These are phyloP conservation scores for Holothuria scabra DNA, from an alignment of 53 echinoderm and acorn worm genomes.

Conservation along the genomic window DNA sequence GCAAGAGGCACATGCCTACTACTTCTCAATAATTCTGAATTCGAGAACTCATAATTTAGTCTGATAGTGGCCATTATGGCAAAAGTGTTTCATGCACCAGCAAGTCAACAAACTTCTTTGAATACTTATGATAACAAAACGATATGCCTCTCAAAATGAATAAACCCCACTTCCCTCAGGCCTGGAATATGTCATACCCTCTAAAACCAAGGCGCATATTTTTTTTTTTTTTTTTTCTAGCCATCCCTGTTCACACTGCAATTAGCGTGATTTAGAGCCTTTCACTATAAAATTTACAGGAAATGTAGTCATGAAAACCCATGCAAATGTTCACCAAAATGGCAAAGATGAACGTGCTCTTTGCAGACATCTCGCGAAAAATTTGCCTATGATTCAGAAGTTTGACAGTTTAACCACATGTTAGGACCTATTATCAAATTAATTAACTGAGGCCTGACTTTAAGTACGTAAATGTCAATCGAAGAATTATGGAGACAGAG, in stretches of 20 bases:
- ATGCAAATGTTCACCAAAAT: slow-evolving; percentile 34
- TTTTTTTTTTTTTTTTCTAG: neutral
- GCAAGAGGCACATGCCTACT: no score
- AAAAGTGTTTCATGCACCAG: no score
- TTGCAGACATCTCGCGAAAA: slow-evolving; percentile 8
- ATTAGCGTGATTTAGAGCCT: slow-evolving; percentile 47
- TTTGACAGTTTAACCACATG: slow-evolving; percentile 46
- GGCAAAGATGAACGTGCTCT: slow-evolving; percentile 31
- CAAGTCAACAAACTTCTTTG: no score
- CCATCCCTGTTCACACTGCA: slow-evolving; percentile 5
- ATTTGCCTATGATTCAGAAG: slow-evolving; percentile 4
- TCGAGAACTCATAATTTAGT: no score
- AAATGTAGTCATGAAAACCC: slow-evolving; percentile 38
- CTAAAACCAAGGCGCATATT: neutral
- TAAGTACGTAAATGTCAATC: slow-evolving; percentile 18
- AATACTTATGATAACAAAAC: no score
- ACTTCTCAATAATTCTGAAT: no score
- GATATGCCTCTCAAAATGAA: no score
- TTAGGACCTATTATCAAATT: slow-evolving; percentile 46
- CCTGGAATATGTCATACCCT: no score
- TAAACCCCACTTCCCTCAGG: no score
- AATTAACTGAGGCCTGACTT: slow-evolving; percentile 46
- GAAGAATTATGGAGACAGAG: slow-evolving; percentile 25
- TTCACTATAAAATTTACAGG: slow-evolving; percentile 30
- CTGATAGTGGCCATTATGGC: no score